phyloP scores from a whole-genome alignment of 2,888 invertebrate species.

The Orthosia gracilis region DNA sequence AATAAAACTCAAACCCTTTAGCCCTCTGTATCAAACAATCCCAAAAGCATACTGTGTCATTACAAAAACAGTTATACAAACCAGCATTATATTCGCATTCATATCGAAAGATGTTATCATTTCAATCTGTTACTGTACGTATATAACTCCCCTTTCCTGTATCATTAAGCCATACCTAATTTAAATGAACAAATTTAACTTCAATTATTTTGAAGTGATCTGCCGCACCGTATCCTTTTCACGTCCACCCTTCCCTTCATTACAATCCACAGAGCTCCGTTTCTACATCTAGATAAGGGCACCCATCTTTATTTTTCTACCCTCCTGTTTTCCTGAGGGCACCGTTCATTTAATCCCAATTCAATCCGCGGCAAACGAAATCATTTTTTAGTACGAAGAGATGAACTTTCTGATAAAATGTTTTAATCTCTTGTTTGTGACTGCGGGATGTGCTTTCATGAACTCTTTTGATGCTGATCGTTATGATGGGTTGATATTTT shows the following conservation, averaged over 20 bases:
- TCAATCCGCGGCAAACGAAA: conserved; percentile 88
- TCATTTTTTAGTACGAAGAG: conserved; percentile 86
- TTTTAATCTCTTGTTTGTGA: conserved; percentile 82
- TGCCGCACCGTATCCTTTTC: conserved; percentile 87
- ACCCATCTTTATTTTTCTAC: conserved; percentile 86
- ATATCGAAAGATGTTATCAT: conserved; percentile 65
- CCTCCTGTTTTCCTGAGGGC: conserved; percentile 83
- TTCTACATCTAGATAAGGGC: conserved; percentile 89
- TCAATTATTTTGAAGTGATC: conserved; percentile 90
- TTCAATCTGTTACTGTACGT: conserved; percentile 63
- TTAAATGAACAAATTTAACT: conserved; percentile 90
- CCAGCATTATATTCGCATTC: conserved; percentile 63
- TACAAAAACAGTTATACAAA: conserved; percentile 50
- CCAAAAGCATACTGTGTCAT: conserved; percentile 28
- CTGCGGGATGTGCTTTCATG: conserved; percentile 76
- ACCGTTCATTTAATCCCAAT: conserved; percentile 88
- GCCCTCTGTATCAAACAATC: conserved; percentile 3
- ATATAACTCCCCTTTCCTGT: conserved; percentile 70
- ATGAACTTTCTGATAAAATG: conserved; percentile 85
- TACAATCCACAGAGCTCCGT: conserved; percentile 88
- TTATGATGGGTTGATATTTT: conserved; percentile 63
- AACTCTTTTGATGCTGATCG: conserved; percentile 67
- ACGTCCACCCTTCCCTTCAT: conserved; percentile 88
- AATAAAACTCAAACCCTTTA: not conserved
- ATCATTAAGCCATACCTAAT: conserved; percentile 81